Percentiles rank a stretch among this genome's conserved stretches.
Evolutionary conservation across 2,797 vertebrate species (phyloP).

Genomic region (Tinamus major): DNA sequence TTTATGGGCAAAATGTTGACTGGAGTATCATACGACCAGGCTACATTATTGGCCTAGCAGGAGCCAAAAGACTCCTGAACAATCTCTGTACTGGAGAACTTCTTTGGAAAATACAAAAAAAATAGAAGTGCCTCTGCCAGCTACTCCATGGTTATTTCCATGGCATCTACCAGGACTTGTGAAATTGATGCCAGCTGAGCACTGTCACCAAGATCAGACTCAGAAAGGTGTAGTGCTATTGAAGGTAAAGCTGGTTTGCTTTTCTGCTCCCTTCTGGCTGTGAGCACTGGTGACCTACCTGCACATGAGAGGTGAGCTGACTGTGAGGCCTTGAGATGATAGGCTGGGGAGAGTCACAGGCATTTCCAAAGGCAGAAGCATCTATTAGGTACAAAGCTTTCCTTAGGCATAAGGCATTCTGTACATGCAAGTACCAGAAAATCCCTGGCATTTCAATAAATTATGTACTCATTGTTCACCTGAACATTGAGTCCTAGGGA

Average conservation of each 20-base stretch:
- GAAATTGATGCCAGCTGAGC: not conserved
- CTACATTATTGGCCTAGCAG: not conserved
- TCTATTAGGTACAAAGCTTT: not conserved
- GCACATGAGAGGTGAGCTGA: not conserved
- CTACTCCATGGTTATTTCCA: not conserved
- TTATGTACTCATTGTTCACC: constrained; percentile 13
- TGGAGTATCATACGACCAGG: not conserved
- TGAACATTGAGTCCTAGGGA: not conserved
- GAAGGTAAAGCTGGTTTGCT: not conserved
- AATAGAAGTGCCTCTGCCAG: not conserved
- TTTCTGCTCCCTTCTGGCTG: not conserved
- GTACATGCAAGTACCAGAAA: not conserved
- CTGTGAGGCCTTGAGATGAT: not conserved
- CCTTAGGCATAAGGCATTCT: not conserved
- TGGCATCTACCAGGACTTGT: not conserved
- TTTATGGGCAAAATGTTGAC: not conserved
- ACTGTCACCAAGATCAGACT: not conserved
- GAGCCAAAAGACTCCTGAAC: not conserved
- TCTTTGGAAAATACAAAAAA: not conserved
- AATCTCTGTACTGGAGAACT: not conserved
- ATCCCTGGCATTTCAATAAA: not conserved
- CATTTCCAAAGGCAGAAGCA: not conserved
- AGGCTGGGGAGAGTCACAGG: not conserved
- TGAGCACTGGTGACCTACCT: not conserved
- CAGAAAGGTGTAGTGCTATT: not conserved